phyloP scores from a whole-genome alignment of 2,797 vertebrate genomes.

The Dicrostonyx torquatus region DNA sequence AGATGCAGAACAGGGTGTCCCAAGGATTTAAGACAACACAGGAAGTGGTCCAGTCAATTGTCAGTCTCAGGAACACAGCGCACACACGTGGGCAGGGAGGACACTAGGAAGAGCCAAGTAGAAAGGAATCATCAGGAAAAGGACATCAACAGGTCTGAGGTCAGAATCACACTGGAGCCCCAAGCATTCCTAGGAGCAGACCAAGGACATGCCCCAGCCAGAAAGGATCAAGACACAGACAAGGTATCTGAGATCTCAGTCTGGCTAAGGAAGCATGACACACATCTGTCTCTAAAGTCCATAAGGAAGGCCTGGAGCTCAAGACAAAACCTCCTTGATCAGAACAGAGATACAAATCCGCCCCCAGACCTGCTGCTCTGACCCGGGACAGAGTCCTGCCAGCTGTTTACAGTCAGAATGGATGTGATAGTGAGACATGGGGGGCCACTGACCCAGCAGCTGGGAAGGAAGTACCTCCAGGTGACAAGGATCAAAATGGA shows the following conservation, averaged over 20 bases:
- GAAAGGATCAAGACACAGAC: neutral
- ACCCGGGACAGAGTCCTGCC: neutral
- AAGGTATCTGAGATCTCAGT: neutral
- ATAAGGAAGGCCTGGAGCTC: neutral
- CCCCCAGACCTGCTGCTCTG: neutral
- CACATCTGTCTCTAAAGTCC: neutral
- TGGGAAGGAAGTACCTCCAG: neutral
- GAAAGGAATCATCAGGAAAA: neutral
- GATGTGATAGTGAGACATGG: neutral
- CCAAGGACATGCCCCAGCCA: neutral
- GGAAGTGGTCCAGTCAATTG: neutral
- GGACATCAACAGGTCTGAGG: neutral
- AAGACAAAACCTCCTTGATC: neutral
- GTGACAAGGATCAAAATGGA: neutral
- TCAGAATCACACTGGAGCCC: neutral
- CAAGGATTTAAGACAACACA: neutral
- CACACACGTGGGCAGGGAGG: neutral
- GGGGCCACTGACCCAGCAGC: neutral
- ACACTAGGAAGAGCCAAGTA: neutral
- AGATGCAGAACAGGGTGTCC: neutral
- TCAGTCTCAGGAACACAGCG: neutral
- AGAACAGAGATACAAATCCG: neutral
- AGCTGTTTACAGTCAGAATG: neutral
- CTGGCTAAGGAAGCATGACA: constrained; percentile 37
- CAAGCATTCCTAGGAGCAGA: neutral